phyloP scores from a whole-genome alignment of 2,797 vertebrate species.

The Ara ararauna region DNA sequence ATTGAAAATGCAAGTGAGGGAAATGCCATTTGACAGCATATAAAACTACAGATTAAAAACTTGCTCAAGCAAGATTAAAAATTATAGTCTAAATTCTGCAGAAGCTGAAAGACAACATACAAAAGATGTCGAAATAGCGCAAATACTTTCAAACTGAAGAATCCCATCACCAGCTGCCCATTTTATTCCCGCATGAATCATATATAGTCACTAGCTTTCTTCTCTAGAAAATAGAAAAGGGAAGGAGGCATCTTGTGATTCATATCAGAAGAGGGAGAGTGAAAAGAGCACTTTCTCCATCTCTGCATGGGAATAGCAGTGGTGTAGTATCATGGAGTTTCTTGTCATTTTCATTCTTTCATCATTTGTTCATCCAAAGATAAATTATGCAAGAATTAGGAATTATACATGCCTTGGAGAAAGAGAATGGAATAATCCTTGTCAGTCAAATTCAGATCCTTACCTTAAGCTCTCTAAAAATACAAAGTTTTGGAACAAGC shows the following conservation, averaged over 20 bases:
- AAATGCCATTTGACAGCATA: neutral
- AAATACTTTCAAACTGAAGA: neutral
- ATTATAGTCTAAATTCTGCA: neutral
- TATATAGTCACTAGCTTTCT: neutral
- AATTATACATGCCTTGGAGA: neutral
- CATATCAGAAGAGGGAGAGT: rapidly evolving
- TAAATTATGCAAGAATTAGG: neutral
- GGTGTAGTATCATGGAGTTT: neutral
- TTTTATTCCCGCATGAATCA: neutral
- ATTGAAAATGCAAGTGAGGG: neutral
- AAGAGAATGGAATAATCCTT: neutral
- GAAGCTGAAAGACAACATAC: neutral
- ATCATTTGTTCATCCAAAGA: neutral
- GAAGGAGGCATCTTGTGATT: neutral
- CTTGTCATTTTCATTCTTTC: neutral
- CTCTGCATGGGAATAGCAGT: neutral
- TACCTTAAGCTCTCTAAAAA: neutral
- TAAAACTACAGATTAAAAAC: neutral
- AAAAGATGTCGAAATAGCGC: neutral
- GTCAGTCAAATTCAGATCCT: neutral
- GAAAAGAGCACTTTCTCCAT: neutral
- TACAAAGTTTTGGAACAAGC: neutral
- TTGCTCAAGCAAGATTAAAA: neutral
- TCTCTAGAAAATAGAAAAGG: neutral
- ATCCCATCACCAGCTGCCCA: neutral